Evolutionary conservation across 2,797 vertebrate species (phyloP), one percentile per base, ranked within the genome.

Genomic region (Microchirus variegatus): DNA sequence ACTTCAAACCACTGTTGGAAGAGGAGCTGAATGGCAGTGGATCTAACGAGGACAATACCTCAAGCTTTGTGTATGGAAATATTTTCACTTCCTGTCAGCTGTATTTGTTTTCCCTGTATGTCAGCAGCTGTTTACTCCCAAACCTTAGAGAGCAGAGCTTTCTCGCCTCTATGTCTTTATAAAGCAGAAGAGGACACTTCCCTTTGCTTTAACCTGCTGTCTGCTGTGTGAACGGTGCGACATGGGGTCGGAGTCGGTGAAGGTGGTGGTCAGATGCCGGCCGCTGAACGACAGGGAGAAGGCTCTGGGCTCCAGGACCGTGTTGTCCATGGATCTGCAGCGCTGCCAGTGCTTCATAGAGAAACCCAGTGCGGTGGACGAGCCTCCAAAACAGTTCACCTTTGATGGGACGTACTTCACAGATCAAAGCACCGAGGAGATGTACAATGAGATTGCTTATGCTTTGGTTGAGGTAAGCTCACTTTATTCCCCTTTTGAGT

Each of bases 401-500:
- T 97, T 97, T 13, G 95, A 96, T 1, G 95, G 95, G 70, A 93
- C 92, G 0, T 96, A 96, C 84, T 83, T 80, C 65, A 73, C 79
- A 22, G 91, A 94, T 18, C 95, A 95, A 57, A 88, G 78, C 80
- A 96, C 95, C 0, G 94, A 97, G 81, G 93, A 95, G 90, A 93
- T 97, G 90, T 96, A 97, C 91, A 96, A 94, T 0, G 94, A 97
- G 71, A 93, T 95, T 0, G 92, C 94, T 13, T 95, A 93, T 73
- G 92, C 91, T 0, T 74, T 96, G 14, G 94, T 97, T 44, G 95
- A 98, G 95, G 96, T 97, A 76, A 91, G 84, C 17, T 67, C 9
- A 13, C 1, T 11, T 26, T 59, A 18, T 37, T 9, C 17, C 14
- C 26, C 46, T 5, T 1, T 5, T 1, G 5, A 41, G 5, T 2